phyloP scores from a whole-genome alignment of 2,888 invertebrate species.

The Isotomurus palustris region DNA sequence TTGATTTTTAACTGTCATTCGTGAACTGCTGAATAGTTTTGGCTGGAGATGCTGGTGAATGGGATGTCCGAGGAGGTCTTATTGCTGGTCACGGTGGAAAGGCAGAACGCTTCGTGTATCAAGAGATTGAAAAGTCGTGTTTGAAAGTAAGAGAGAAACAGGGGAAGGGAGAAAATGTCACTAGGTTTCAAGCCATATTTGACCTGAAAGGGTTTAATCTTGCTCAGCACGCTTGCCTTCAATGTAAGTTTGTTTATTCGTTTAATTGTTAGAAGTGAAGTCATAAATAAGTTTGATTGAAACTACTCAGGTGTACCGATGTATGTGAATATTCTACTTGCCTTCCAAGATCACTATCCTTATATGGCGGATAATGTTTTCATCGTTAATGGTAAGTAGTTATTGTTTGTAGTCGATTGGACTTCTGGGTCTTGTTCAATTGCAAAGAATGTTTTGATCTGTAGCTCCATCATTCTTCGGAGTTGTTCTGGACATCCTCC shows the following conservation, averaged over 20 bases:
- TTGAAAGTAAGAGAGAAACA: conserved; percentile 8
- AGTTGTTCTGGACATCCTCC: conserved; percentile 7
- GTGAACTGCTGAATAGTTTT: no score
- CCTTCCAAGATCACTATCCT: conserved; percentile 11
- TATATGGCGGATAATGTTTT: conserved; percentile 10
- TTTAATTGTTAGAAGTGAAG: not conserved
- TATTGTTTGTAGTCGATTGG: no score
- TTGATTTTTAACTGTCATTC: no score
- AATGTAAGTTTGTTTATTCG: not conserved
- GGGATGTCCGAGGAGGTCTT: conserved; percentile 5
- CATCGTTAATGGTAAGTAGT: conserved; percentile 7
- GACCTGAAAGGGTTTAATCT: conserved; percentile 11
- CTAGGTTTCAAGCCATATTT: conserved; percentile 11
- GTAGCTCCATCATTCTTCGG: conserved; percentile 5
- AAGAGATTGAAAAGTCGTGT: not conserved
- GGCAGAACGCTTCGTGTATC: conserved; percentile 1
- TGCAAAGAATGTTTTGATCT: no score
- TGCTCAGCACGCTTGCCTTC: conserved; percentile 6
- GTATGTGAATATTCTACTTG: conserved; percentile 9
- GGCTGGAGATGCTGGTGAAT: conserved; percentile 9
- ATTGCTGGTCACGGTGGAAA: not conserved
- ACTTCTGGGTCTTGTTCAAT: not conserved
- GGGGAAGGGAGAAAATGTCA: conserved; percentile 2
- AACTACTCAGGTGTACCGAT: conserved; percentile 4
- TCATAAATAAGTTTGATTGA: not conserved